Conservation (phyloP, 2,113 vertebrate species). For the Pao palembangensis region DNA sequence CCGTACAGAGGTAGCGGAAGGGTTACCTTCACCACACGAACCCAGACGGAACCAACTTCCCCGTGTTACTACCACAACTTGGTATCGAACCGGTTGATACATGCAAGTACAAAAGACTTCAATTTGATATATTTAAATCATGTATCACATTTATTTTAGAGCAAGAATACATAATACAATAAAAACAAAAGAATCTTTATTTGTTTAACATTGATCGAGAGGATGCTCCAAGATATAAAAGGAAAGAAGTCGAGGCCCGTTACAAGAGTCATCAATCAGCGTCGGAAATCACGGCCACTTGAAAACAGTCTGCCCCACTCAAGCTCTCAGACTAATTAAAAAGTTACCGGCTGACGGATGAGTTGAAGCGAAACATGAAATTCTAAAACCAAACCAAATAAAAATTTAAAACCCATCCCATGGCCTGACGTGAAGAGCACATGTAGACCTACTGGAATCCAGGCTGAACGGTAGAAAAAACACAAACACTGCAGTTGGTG, state of each 20-base stretch:
- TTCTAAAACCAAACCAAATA: conserved; percentile 28
- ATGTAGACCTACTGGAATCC: conserved; percentile 29
- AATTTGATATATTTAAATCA: conserved; percentile 3
- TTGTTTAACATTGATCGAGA: conserved; percentile 72
- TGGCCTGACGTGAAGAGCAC: conserved; percentile 18
- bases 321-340: conserved; percentile 54
- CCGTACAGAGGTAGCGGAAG: no score
- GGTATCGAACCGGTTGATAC: no score
- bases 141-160: conserved; percentile 25
- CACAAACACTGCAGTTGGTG: conserved; percentile 43
- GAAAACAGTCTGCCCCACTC: conserved; percentile 38
- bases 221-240: conserved; percentile 59
- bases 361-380: conserved; percentile 15
- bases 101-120: neutral
- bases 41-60: no score
- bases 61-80: no score
- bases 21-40: no score
- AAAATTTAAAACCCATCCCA: conserved; percentile 20
- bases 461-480: conserved; percentile 22
- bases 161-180: conserved; percentile 38
- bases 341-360: conserved; percentile 29
- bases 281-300: conserved; percentile 58
- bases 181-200: conserved; percentile 67
- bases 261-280: conserved; percentile 62
- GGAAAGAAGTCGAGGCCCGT: conserved; percentile 50